Evolutionary conservation across 2,888 invertebrate genomes (phyloP), one percentile per base, ranked within the genome.

Genomic region (Phania funesta): DNA sequence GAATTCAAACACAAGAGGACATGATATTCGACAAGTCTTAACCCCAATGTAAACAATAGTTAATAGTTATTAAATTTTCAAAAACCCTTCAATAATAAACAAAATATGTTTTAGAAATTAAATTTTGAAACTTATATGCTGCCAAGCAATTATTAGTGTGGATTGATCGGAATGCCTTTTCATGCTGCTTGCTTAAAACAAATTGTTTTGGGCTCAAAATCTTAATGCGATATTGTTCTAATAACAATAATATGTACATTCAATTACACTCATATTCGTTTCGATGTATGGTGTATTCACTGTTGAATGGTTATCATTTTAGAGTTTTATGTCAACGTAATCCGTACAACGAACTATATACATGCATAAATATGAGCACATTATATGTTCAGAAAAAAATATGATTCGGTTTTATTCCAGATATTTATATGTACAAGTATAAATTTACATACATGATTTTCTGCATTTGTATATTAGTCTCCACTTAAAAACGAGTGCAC

Each of bases 271-370:
- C 2, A 22, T 52, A 29, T 13, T 18, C 32, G 48, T 26, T 32
- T 32, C 20, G 18, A 32, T 8, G 18, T 32, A 11, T 9, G 5
- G 29, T 9, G 9, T 24, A 1, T 22, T n/a, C 13, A n/a, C 9
- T n/a, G n/a, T n/a, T n/a, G n/a, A n/a, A 46, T 60, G 18, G 4
- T 8, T 52, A 52, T 52, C 22, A 48, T 46, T 3, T 20, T 56
- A 68, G 54, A 52, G 64, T 68, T 74, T 9, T 62, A 74, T 74
- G 62, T 80, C 74, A 56, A 48, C 68, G 64, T 68, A 52, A 68
- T 68, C 62, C 62, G 74, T 32, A 35, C 50, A 74, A 26, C 35
- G 18, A 70, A 29, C 29, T 54, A 32, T 44, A 11, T 29, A 68
- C 13, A 5, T 13, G 13, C 35, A 32, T 78, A 48, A 67, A 35